These are phyloP conservation scores for Hydrolagus colliei DNA, from an alignment of 2,797 vertebrate species.

Conservation along the genomic window DNA sequence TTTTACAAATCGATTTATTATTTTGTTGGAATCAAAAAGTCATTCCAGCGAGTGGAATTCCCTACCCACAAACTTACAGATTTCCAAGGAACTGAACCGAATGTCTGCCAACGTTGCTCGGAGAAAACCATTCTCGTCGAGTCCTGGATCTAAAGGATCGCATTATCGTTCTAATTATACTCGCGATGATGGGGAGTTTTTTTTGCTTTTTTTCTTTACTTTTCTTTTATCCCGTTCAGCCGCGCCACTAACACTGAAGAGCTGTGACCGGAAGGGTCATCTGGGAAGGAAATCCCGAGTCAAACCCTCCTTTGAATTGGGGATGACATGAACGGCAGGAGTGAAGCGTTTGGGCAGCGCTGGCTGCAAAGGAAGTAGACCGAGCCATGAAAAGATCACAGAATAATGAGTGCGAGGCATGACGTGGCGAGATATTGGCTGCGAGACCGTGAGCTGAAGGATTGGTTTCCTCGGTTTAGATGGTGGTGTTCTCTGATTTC, in stretches of 20 bases:
- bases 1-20: no score
- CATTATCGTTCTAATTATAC: no score
- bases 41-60: no score
- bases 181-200: no score
- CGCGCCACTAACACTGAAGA: not conserved
- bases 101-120: no score
- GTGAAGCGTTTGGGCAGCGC: constrained; percentile 5
- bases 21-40: no score
- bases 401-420: constrained; percentile 27
- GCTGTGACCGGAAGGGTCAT: constrained; percentile 17
- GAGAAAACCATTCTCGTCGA: no score
- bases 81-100: no score
- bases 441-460: not conserved
- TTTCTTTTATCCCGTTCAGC: no score
- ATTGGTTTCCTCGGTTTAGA: not conserved
- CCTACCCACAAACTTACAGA: no score
- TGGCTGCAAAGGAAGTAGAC: constrained; percentile 9
- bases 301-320: not conserved
- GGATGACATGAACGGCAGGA: not conserved
- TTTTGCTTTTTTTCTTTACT: no score
- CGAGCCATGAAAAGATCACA: constrained; percentile 27
- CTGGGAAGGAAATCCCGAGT: constrained; percentile 10
- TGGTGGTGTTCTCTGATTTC: constrained; percentile 1
- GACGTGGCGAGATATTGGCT: constrained; percentile 19
- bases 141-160: no score